Conservation (phyloP, 2,113 vertebrate species). For the Coryphaenoides rupestris region DNA sequence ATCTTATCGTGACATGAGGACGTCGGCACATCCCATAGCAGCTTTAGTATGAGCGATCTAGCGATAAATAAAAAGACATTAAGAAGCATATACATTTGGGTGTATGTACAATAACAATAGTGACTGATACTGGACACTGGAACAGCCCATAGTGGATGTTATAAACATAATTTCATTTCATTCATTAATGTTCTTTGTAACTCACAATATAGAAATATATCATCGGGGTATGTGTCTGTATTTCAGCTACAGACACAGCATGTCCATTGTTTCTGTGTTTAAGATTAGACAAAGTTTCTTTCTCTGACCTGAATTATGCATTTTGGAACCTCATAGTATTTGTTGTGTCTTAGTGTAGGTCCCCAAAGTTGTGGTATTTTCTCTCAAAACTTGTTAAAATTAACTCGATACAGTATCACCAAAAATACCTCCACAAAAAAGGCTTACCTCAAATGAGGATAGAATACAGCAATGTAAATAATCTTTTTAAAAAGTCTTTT, state of each 20-base stretch:
- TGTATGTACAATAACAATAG: background rate
- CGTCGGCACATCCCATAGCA: constrained; percentile 15
- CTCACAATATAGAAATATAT: background rate
- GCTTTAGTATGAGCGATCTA: constrained; percentile 9
- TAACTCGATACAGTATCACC: too few relatives aligned
- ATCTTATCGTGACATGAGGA: constrained; percentile 23
- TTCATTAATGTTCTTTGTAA: background rate
- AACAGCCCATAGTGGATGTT: background rate
- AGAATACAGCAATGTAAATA: too few relatives aligned
- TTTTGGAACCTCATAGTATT: too few relatives aligned
- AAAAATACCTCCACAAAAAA: too few relatives aligned
- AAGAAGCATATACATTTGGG: constrained; percentile 1
- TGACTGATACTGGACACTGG: background rate
- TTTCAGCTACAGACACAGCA: background rate
- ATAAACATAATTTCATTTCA: background rate
- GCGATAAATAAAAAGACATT: constrained; percentile 1
- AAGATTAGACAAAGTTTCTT: too few relatives aligned
- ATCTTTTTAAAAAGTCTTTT: too few relatives aligned
- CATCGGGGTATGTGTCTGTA: too few relatives aligned
- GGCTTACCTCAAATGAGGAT: too few relatives aligned
- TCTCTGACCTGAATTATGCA: too few relatives aligned
- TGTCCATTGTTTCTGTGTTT: background rate
- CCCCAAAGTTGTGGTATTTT: too few relatives aligned
- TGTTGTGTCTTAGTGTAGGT: too few relatives aligned
- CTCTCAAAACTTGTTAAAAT: too few relatives aligned